Evolutionary conservation across 2,113 vertebrate species (phyloP).

Genomic region (Furnarius figulus): DNA sequence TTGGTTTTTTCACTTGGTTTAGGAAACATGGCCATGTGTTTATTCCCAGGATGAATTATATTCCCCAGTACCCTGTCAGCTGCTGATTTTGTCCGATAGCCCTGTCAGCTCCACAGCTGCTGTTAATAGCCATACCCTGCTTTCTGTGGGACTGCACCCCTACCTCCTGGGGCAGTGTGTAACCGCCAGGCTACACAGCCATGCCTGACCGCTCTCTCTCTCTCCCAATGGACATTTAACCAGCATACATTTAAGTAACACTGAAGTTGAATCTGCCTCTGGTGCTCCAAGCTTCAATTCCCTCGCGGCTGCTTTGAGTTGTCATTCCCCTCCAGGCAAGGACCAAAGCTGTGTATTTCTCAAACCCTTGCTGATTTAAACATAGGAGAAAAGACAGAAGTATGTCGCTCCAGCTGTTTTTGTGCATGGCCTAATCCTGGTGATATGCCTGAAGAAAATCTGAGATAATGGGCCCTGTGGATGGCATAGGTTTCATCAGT

Average conservation of each 20-base stretch:
- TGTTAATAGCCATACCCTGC: not conserved
- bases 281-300: not conserved
- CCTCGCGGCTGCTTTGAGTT: not conserved
- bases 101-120: constrained; percentile 26
- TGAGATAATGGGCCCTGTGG: not conserved
- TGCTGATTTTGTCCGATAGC: not conserved
- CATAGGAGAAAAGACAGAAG: not conserved
- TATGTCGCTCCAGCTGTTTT: rapidly evolving
- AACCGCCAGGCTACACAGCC: not conserved
- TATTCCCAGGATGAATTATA: constrained; percentile 20
- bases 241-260: not conserved
- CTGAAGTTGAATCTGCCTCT: not conserved
- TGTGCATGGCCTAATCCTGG: not conserved
- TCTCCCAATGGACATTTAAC: not conserved
- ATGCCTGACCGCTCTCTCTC: not conserved
- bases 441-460: not conserved
- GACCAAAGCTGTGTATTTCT: not conserved
- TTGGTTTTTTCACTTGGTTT: not conserved
- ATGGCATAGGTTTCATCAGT: not conserved
- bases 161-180: not conserved
- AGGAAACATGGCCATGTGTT: not conserved
- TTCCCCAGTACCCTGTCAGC: not conserved
- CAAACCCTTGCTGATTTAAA: not conserved
- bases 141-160: not conserved
- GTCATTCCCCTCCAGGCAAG: not conserved